Base-by-base conservation (phyloP, 2,888 invertebrate genomes). In the Hydrotaea diabolus region DNA sequence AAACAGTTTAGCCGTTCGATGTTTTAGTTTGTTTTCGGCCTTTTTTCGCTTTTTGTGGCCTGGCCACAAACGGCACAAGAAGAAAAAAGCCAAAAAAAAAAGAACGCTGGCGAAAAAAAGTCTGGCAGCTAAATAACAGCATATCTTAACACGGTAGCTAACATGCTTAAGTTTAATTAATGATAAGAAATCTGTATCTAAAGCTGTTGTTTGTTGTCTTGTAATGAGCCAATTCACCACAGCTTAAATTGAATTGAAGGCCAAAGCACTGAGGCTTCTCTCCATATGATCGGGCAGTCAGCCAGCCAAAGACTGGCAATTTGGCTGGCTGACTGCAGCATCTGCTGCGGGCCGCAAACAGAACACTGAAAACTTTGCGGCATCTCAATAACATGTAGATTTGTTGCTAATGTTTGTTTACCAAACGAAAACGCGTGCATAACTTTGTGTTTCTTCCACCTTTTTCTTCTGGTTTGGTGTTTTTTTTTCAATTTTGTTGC, bases 141-240 rank as follows among this genome's bases (percentile, higher is more conserved):
- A 86, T 87, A 87, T 85, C 87, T 87, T 88, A 89, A 90, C 91
- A 91, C 91, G 90, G 92, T 91, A 91, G 91, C 91, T 89, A 91
- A 91, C 91, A 91, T 91, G 91, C 91, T 90, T 91, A 91, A 90
- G 89, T 91, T 92, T 91, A 91, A 91, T 91, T 92, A 91, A 91
- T 91, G 92, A 92, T 92, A 91, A 91, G 91, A 90, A 92, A 91
- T 91, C 92, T 91, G 89, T 90, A 91, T 90, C 90, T 90, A 90
- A 90, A 89, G 88, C 89, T 83, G 85, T 81, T 84, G 83, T 82
- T 86, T 82, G 83, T 81, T 86, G 83, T 85, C 85, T 85, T 85
- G 85, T 85, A 85, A 85, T 85, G 85, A 85, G 85, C 82, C 85
- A 85, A 85, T 85, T 82, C 82, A 80, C 57, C 73, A 62, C 73